These are phyloP conservation scores for Picus viridis DNA, from an alignment of 2,797 vertebrate genomes.

Conservation along the genomic window DNA sequence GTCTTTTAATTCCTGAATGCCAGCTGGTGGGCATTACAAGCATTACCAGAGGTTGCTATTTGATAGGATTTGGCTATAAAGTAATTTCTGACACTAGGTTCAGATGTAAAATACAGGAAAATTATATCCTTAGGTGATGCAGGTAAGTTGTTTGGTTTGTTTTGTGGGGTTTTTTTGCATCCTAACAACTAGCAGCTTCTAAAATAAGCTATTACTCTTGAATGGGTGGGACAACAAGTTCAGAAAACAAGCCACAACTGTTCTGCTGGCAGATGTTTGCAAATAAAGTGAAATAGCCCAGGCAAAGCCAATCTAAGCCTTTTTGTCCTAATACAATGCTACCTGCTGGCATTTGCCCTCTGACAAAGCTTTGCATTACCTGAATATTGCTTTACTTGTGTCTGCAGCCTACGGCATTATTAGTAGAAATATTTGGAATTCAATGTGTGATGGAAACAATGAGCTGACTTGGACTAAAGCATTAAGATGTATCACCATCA, in stretches of 20 bases:
- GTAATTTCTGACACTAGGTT: not conserved
- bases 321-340: not conserved
- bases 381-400: not conserved
- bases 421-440: not conserved
- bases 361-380: not conserved
- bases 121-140: not conserved
- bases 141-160: not conserved
- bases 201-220: not conserved
- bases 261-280: not conserved
- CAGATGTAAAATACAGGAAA: not conserved
- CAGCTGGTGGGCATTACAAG: not conserved
- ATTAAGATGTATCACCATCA: not conserved
- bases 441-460: not conserved
- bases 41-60: not conserved
- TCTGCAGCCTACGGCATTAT: not conserved
- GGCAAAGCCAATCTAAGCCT: not conserved
- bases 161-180: not conserved
- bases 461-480: not conserved
- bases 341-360: not conserved
- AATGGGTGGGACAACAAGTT: not conserved
- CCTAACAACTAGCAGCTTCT: not conserved
- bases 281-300: not conserved
- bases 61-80: not conserved
- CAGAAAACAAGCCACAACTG: not conserved
- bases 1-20: not conserved